Percentiles rank a stretch among this genome's conserved stretches.
These are phyloP conservation scores for Zosterops pallidus DNA, from an alignment of 2,113 vertebrate species.

Conservation along the genomic window DNA sequence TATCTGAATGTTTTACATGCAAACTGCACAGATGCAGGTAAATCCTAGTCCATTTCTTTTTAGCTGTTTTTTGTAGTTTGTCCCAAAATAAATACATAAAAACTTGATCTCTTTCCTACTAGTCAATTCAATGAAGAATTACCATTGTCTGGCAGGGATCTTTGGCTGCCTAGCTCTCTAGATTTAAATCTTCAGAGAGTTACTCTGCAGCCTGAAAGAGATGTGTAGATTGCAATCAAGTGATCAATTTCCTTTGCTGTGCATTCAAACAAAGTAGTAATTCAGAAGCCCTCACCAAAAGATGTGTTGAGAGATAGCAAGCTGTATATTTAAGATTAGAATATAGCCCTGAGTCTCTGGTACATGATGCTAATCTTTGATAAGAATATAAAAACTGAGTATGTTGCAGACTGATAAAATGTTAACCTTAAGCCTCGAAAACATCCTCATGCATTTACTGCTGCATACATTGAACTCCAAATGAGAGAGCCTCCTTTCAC, in stretches of 20 bases:
- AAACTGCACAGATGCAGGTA: not conserved
- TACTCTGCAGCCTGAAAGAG: not conserved
- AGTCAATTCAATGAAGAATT: not conserved
- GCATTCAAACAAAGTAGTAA: not conserved
- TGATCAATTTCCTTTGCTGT: not conserved
- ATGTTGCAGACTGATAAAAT: not conserved
- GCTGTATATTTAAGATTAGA: not conserved
- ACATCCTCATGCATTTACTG: not conserved
- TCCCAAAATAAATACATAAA: not conserved
- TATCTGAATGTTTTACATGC: not conserved
- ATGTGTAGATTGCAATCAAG: not conserved
- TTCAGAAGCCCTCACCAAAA: not conserved
- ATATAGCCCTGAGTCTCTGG: not conserved
- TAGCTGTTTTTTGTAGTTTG: not conserved
- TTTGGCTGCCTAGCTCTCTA: not conserved
- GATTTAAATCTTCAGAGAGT: not conserved
- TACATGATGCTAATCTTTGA: not conserved
- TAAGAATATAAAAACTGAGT: not conserved
- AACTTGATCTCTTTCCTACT: not conserved
- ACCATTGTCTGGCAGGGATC: not conserved
- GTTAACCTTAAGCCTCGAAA: not conserved
- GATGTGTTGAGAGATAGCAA: not conserved
- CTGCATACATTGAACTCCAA: not conserved
- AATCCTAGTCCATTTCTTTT: not conserved
- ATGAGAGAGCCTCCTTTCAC: not conserved